Percentiles rank a stretch among this genome's conserved stretches.
Conservation (phyloP, 1,140 invertebrate species). For the Scylla paramamosain region DNA sequence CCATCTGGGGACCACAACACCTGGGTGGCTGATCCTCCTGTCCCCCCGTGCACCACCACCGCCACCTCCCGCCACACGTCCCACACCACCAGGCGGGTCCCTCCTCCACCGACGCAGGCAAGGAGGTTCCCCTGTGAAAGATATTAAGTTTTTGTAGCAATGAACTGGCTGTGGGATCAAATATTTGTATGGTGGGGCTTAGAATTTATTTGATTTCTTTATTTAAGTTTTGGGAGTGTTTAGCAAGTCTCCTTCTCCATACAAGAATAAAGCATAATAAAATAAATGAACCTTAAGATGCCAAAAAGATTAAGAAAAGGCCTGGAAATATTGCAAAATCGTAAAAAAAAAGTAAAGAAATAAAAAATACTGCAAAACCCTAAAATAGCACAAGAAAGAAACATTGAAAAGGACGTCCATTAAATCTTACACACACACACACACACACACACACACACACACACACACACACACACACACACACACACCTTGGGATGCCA, state of each 20-base stretch:
- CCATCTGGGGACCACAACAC: conserved; percentile 64
- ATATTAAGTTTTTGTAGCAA: no score
- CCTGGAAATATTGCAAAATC: no score
- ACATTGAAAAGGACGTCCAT: not conserved
- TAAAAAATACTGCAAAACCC: not conserved
- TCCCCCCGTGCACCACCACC: conserved; percentile 59
- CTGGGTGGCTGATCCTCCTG: conserved; percentile 36
- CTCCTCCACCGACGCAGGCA: conserved; percentile 55
- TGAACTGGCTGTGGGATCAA: no score
- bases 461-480: not conserved
- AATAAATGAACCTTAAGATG: no score
- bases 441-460: not conserved
- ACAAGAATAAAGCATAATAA: not conserved
- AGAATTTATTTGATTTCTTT: no score
- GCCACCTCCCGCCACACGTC: conserved; percentile 65
- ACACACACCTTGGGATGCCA: conserved; percentile 64
- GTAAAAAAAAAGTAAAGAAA: not conserved
- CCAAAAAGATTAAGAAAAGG: no score
- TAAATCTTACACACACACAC: not conserved
- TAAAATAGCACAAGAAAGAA: not conserved
- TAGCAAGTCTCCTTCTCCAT: no score
- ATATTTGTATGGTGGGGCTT: no score
- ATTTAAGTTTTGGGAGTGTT: no score
- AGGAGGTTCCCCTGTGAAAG: conserved; percentile 54
- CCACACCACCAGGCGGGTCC: conserved; percentile 63